Evolutionary conservation across 2,797 vertebrate genomes (phyloP), one percentile per base, ranked within the genome.

Genomic region (Enteromius radiatus): DNA sequence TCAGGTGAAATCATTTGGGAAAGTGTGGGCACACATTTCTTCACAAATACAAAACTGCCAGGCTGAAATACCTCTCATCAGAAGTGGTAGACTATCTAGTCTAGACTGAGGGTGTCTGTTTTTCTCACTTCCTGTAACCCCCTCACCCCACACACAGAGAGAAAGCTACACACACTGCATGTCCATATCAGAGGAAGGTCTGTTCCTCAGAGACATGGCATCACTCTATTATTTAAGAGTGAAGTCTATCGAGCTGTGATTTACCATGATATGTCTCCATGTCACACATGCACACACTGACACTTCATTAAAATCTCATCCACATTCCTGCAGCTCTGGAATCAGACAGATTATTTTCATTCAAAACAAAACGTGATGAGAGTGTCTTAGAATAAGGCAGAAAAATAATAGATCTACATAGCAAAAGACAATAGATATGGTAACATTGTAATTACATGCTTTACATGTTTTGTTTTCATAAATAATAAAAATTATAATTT

Each of bases 201-300:
- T 65, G 45, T 54, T 81, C 80, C 70, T 52, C 70, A 31, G 80
- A 81, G 59, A 54, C 43, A 28, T 75, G 70, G 33, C 59, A 81
- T 75, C 75, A 54, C 45, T 81, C 80, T 75, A 81, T 81, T 81
- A 81, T 81, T 81, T 81, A 81, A 67, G 26, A 75, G 69, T 17
- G 59, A 52, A 64, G 43, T 81, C 33, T 75, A 67, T 54, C 33
- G 59, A 81, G 59, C 70, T 75, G 45, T 75, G 80, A 75, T 74
- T 74, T 64, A 36, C 69, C 2, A 64, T 65, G 70, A 81, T 65
- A 64, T 81, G 70, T 28, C 43, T 65, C 11, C n/a, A 49, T 81
- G 59, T 54, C 31, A 63, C 38, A 47, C 43, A 36, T 59, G 38
- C 21, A 41, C 59, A 75, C 23, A 67, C n/a, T 65, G 43, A 65